Base-by-base conservation (phyloP, 2,113 vertebrate genomes). In the Anseranas semipalmata region DNA sequence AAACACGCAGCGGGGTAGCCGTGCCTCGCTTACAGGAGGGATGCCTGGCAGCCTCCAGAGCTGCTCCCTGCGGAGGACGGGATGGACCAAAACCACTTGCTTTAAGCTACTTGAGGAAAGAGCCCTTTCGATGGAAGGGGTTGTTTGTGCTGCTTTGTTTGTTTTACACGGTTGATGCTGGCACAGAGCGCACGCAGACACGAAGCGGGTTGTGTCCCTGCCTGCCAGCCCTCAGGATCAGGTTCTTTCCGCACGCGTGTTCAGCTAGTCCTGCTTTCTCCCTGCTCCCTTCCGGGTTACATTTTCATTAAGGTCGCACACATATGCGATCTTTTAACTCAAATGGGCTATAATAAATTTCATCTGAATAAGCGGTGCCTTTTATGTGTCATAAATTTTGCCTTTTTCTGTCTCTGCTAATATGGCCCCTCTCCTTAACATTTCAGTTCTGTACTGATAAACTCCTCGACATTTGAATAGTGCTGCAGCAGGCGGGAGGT, bases 341-440 rank as follows among this genome's bases (percentile, higher is more conserved):
- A 92, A 92, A 92, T 66, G 66, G 67, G 48, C 48, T 80, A 28
- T 93, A 93, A 95, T 94, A 93, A 95, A 96, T 96, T 89, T 94
- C 17, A 45, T 67, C 71, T 73, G 87, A 85, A 85, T 92, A 94
- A 96, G 95, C 77, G 66, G 84, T 46, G 55, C 84, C 41, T 96
- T 95, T 93, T 91, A 59, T 46, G 63, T 93, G 84, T 63, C 74
- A 55, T 89, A 95, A 95, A 93, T 90, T 79, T 58, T 91, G 66
- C 84, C 84, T 88, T 73, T 83, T 92, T 39, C 84, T 70, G 45
- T 94, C 70, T 75, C 33, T 48, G 1, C 37, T 91, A 79, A 82
- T 91, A 27, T 0, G 1, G 13, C 32, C 41, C 48, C 5, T 70
- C 78, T 60, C 79, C 43, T 30, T 83, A 80, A 60, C 72, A 46